phyloP scores from a whole-genome alignment of 1,140 invertebrate genomes.

The Microvelia longipes region DNA sequence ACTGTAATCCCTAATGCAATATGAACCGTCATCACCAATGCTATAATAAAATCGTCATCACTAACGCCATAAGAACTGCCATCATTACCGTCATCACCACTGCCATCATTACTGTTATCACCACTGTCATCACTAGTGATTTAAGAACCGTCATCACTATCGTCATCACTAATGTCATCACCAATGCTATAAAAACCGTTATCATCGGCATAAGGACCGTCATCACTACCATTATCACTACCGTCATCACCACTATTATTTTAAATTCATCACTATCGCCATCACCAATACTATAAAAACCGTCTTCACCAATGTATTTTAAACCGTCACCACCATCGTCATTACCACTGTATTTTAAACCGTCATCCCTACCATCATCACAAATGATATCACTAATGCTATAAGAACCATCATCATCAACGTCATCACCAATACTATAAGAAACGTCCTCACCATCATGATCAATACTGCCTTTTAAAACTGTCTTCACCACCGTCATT shows the following conservation, averaged over 20 bases:
- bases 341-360: constrained; percentile 9
- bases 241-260: constrained; percentile 14
- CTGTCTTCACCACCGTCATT: no score
- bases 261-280: constrained; percentile 9
- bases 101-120: constrained; percentile 19
- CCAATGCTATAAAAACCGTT: constrained; percentile 9
- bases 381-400: no score
- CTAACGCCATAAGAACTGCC: constrained; percentile 20
- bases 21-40: constrained; percentile 10
- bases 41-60: constrained; percentile 15
- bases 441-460: no score
- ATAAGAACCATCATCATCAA: no score
- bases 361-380: constrained; percentile 9
- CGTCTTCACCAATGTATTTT: constrained; percentile 1
- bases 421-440: no score
- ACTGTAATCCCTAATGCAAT: not conserved
- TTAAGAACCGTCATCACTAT: constrained; percentile 6
- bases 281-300: constrained; percentile 14
- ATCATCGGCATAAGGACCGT: constrained; percentile 24
- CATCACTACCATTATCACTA: constrained; percentile 19
- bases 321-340: constrained; percentile 9
- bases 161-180: constrained; percentile 8
- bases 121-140: constrained; percentile 7
- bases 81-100: constrained; percentile 24
- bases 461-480: no score